These are phyloP conservation scores for Potorous gilbertii DNA, from an alignment of 2,797 vertebrate species.

Conservation along the genomic window DNA sequence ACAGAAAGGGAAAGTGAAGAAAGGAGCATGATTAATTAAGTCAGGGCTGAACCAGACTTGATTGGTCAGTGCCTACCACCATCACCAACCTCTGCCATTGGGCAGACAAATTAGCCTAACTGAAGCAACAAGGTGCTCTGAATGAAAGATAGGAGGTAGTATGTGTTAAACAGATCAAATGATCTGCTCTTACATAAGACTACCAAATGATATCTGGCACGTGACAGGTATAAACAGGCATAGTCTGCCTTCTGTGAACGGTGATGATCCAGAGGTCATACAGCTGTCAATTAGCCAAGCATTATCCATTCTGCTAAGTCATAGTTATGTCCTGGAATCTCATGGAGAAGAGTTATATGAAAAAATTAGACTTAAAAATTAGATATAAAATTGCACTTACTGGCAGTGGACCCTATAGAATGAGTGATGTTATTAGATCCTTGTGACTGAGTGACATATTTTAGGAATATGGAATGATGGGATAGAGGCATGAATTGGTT, in stretches of 20 bases:
- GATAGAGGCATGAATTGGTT: neutral
- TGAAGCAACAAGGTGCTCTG: no score
- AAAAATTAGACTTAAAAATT: neutral
- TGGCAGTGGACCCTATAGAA: neutral
- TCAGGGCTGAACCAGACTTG: no score
- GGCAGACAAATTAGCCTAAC: no score
- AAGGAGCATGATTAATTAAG: no score
- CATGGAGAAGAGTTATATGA: neutral
- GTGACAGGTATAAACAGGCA: no score
- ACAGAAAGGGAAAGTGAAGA: no score
- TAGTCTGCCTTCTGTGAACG: neutral
- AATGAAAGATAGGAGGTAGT: no score
- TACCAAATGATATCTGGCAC: no score
- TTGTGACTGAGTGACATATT: neutral
- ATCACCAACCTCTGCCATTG: no score
- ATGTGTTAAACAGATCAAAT: no score
- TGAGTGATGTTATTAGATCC: neutral
- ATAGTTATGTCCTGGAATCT: neutral
- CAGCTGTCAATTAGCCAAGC: neutral
- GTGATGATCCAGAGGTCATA: neutral
- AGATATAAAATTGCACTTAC: neutral
- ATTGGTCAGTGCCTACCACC: no score
- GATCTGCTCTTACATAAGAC: no score
- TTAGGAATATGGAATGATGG: neutral
- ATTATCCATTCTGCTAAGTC: neutral